Percentiles rank a stretch among this genome's conserved stretches.
Evolutionary conservation across 1,140 invertebrate species (phyloP).

Genomic region (Megalonaias nervosa): DNA sequence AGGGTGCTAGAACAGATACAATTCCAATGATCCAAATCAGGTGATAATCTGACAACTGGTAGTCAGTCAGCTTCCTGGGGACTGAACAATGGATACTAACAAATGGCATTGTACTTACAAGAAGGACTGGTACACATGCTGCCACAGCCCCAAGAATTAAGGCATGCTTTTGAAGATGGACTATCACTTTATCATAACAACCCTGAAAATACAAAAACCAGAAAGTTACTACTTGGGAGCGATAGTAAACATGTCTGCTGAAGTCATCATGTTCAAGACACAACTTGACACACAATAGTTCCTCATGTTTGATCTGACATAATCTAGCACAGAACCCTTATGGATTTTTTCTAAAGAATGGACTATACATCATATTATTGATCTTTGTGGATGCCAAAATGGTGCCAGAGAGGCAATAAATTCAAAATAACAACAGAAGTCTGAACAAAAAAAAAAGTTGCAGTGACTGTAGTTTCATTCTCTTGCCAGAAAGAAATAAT

Average conservation of each 20-base stretch:
- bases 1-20: neutral
- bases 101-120: constrained; percentile 46
- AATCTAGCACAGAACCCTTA: no score
- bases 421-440: no score
- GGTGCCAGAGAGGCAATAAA: no score
- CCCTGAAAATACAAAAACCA: constrained; percentile 47
- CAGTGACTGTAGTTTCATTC: no score
- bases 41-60: neutral
- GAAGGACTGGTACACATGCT: constrained; percentile 58
- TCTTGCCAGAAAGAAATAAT: no score
- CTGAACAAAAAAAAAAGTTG: no score
- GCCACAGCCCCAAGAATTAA: constrained; percentile 60
- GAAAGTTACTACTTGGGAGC: neutral
- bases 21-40: neutral
- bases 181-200: constrained; percentile 60
- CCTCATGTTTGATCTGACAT: no score
- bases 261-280: neutral
- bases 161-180: constrained; percentile 51
- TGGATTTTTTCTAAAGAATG: no score
- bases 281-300: no score
- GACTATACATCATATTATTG: no score
- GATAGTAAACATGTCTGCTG: neutral
- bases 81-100: neutral
- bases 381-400: no score
- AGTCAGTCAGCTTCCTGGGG: neutral